These are phyloP conservation scores for Siphonodentalium dalli DNA, from an alignment of 2,888 invertebrate species.

Conservation along the genomic window DNA sequence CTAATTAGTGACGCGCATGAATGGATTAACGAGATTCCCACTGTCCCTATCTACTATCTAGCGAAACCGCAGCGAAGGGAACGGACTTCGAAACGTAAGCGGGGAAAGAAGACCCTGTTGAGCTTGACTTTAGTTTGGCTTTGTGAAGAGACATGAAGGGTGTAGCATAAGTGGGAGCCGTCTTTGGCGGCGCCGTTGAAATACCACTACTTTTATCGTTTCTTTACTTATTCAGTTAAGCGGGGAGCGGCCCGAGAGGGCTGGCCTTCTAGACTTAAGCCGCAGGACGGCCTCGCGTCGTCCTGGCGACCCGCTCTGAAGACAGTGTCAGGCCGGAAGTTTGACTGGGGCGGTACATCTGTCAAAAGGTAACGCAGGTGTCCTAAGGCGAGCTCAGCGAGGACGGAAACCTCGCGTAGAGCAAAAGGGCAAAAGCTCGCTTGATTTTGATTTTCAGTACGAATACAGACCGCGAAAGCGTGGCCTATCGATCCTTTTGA, in stretches of 20 bases:
- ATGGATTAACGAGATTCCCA: conserved; percentile 73
- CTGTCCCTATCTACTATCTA: conserved; percentile 71
- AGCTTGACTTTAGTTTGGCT: conserved; percentile 72
- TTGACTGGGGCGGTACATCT: conserved; percentile 74
- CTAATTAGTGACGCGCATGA: conserved; percentile 73
- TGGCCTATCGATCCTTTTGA: conserved; percentile 74
- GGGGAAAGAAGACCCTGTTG: conserved; percentile 76
- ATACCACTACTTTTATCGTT: conserved; percentile 41
- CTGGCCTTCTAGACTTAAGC: conserved; percentile 68
- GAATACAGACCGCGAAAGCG: conserved; percentile 74
- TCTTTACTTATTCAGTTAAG: conserved; percentile 20
- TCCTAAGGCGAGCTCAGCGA: conserved; percentile 73
- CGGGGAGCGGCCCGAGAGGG: conserved; percentile 4
- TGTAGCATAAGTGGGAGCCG: conserved; percentile 72
- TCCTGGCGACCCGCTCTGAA: conserved; percentile 69
- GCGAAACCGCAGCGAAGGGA: conserved; percentile 74
- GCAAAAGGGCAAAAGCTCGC: conserved; percentile 76
- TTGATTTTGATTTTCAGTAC: conserved; percentile 75
- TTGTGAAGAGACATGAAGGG: conserved; percentile 73
- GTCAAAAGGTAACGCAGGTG: conserved; percentile 71
- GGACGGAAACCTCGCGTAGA: conserved; percentile 78
- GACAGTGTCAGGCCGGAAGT: conserved; percentile 73
- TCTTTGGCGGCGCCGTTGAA: conserved; percentile 36
- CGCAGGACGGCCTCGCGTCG: conserved; percentile 51
- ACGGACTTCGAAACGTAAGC: conserved; percentile 68